These are phyloP conservation scores for Pantherophis guttatus DNA, from an alignment of 2,113 vertebrate species.

Conservation along the genomic window DNA sequence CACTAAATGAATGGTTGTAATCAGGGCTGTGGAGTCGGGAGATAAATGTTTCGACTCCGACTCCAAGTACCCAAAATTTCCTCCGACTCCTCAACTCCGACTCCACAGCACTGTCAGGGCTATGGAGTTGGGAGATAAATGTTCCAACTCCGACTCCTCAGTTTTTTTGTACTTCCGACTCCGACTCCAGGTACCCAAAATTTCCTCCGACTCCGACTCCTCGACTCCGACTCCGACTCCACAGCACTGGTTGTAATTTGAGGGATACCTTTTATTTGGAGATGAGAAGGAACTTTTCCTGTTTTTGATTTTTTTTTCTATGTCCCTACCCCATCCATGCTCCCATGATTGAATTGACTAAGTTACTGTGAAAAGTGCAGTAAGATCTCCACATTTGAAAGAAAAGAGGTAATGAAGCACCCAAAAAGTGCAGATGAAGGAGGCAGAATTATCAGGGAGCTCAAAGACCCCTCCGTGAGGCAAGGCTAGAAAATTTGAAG, in stretches of 20 bases:
- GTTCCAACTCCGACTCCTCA: too few species aligned
- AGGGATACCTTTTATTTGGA: neutral
- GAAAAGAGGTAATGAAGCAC: neutral
- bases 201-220: too few species aligned
- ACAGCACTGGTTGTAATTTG: neutral
- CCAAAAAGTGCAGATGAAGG: neutral
- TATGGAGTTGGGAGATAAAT: too few species aligned
- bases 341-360: neutral
- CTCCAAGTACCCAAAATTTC: too few species aligned
- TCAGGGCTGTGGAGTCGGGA: too few species aligned
- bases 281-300: neutral
- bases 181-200: too few species aligned
- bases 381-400: neutral
- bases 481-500: neutral
- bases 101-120: too few species aligned
- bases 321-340: neutral
- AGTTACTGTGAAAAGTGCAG: neutral
- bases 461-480: neutral
- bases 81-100: too few species aligned
- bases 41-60: too few species aligned
- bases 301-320: neutral
- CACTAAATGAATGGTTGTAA: neutral
- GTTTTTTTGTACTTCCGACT: too few species aligned
- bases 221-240: too few species aligned
- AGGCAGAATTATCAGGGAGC: neutral